Evolutionary conservation across 1,140 invertebrate species (phyloP).

Genomic region (Diorhabda carinulata): DNA sequence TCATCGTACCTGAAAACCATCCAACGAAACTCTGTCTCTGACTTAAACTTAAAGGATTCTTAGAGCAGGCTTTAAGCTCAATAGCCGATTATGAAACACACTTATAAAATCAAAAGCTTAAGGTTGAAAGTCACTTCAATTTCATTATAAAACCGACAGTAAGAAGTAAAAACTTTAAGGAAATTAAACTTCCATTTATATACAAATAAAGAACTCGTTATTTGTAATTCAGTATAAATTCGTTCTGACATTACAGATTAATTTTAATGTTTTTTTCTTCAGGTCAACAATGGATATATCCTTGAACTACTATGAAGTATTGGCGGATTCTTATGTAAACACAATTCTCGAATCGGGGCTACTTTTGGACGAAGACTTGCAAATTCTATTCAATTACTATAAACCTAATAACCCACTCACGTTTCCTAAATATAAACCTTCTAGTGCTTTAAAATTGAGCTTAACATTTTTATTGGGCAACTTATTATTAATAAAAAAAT

Average conservation of each 20-base stretch:
- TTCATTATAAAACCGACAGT: too few relatives aligned
- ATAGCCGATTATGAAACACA: too few relatives aligned
- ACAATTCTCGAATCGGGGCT: slow-evolving; percentile 29
- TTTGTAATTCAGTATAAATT: not conserved
- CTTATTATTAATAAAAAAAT: slow-evolving; percentile 15
- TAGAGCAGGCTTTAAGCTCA: too few relatives aligned
- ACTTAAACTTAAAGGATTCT: too few relatives aligned
- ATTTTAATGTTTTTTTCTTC: not conserved
- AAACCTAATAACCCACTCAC: slow-evolving; percentile 21
- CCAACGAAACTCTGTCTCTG: too few relatives aligned
- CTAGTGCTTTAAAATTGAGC: slow-evolving; percentile 17
- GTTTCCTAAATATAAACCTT: slow-evolving; percentile 2
- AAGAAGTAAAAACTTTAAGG: too few relatives aligned
- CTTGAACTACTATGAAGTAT: slow-evolving; percentile 6
- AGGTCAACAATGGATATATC: not conserved
- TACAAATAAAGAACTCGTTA: too few relatives aligned
- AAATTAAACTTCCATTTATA: too few relatives aligned
- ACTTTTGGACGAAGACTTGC: slow-evolving; percentile 30
- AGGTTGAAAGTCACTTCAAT: too few relatives aligned
- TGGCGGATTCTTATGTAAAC: slow-evolving; percentile 21
- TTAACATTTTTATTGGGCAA: slow-evolving; percentile 8
- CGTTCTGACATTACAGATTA: not conserved
- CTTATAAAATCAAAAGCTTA: too few relatives aligned
- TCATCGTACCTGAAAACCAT: too few relatives aligned
- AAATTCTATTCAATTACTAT: slow-evolving; percentile 24